Conservation (phyloP, 2,797 vertebrate genomes). For the Danionella dracula region DNA sequence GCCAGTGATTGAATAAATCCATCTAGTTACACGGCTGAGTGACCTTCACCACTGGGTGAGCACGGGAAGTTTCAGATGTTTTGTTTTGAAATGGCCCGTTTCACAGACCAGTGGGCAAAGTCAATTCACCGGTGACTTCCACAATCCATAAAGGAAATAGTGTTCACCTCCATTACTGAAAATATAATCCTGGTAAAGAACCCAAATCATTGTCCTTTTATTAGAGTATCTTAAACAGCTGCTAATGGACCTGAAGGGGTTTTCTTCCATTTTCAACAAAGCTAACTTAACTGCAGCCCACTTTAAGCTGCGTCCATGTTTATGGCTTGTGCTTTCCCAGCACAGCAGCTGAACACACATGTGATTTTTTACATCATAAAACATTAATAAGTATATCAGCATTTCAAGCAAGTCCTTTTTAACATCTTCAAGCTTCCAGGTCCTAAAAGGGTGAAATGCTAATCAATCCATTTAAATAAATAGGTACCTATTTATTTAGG, state of each 20-base stretch:
- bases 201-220: background rate
- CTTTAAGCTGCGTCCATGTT: constrained; percentile 13
- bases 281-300: constrained; percentile 2
- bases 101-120: background rate
- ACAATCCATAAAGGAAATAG: background rate
- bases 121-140: background rate
- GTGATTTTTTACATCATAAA: too few species aligned
- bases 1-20: background rate
- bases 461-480: too few species aligned
- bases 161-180: constrained; percentile 8
- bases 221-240: background rate
- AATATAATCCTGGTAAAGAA: too few species aligned
- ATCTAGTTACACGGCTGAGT: background rate
- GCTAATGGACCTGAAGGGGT: background rate
- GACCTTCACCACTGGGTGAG: background rate
- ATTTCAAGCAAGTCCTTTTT: too few species aligned
- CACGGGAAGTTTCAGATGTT: background rate
- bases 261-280: constrained; percentile 5
- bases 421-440: too few species aligned
- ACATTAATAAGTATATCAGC: too few species aligned
- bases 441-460: too few species aligned
- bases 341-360: background rate
- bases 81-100: background rate
- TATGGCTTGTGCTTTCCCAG: constrained; percentile 1
- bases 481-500: too few species aligned